Percentiles rank a stretch among this genome's conserved stretches.
Evolutionary conservation across 2,888 invertebrate species (phyloP).

Genomic region (Trileptium ribeirensis): DNA sequence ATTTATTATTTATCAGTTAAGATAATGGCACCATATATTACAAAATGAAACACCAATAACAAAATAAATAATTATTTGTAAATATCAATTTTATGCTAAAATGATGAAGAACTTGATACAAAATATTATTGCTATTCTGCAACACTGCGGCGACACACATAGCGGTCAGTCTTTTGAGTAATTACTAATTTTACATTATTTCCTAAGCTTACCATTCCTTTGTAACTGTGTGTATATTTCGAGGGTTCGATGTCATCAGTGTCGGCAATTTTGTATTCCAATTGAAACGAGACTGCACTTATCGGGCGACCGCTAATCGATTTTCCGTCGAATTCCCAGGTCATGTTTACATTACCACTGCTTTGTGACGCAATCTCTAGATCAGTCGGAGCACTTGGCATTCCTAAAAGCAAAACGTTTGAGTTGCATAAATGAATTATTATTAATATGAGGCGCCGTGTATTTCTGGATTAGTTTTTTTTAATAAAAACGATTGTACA

Average conservation of each 20-base stretch:
- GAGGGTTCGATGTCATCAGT: neutral
- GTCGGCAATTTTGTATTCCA: slow-evolving; percentile 14
- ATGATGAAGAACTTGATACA: no score
- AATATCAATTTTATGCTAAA: neutral
- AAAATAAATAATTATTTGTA: neutral
- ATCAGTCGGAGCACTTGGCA: slow-evolving; percentile 7
- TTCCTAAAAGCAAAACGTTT: slow-evolving; percentile 4
- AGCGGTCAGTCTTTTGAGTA: no score
- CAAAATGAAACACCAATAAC: neutral
- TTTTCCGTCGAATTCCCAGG: slow-evolving; percentile 2
- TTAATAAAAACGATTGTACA: no score
- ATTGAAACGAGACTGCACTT: neutral
- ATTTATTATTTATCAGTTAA: no score
- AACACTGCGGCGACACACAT: no score
- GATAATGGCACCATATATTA: no score
- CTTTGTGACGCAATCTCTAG: neutral
- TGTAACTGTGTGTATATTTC: neutral
- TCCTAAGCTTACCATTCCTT: neutral
- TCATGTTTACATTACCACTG: slow-evolving; percentile 7
- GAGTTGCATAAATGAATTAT: no score
- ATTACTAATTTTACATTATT: no score
- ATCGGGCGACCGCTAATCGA: neutral
- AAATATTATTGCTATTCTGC: no score
- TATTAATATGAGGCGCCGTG: no score
- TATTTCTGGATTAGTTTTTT: no score